phyloP scores from a whole-genome alignment of 2,888 invertebrate genomes.

The Cosmia trapezina region DNA sequence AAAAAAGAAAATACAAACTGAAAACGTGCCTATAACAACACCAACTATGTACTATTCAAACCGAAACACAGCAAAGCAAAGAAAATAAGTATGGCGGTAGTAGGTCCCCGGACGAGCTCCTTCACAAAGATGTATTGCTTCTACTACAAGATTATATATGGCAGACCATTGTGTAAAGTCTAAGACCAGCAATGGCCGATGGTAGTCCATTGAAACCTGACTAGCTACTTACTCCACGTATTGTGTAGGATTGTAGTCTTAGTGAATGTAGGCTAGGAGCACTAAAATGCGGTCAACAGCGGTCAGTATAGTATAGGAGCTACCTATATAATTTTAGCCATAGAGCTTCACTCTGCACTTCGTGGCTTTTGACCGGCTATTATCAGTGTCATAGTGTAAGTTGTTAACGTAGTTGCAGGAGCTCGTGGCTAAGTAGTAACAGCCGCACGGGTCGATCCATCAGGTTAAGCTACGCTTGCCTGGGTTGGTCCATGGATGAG shows the following conservation, averaged over 20 bases:
- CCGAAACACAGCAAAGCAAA: neutral
- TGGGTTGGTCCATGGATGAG: too few species aligned
- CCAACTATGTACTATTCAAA: neutral
- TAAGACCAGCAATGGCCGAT: conserved; percentile 33
- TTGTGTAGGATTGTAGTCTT: conserved; percentile 30
- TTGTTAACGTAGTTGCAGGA: neutral
- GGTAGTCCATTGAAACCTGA: conserved; percentile 41
- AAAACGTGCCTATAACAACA: too few species aligned
- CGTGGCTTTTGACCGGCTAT: neutral
- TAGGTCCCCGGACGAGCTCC: neutral
- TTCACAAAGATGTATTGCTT: neutral
- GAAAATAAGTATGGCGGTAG: neutral
- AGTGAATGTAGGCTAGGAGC: conserved; percentile 33
- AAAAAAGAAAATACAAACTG: neutral
- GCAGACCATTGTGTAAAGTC: conserved; percentile 32
- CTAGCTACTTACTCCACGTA: conserved; percentile 31
- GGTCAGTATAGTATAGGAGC: conserved; percentile 23
- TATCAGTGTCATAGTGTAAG: neutral
- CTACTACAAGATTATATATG: conserved; percentile 6
- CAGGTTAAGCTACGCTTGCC: too few species aligned
- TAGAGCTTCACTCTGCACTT: conserved; percentile 24
- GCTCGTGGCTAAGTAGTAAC: too few species aligned
- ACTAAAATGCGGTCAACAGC: conserved; percentile 45
- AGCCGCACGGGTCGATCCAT: too few species aligned
- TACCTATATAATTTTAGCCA: conserved; percentile 25